Percentiles rank a stretch among this genome's conserved stretches.
Evolutionary conservation across 2,797 vertebrate species (phyloP).

Genomic region (Channallabes apus): DNA sequence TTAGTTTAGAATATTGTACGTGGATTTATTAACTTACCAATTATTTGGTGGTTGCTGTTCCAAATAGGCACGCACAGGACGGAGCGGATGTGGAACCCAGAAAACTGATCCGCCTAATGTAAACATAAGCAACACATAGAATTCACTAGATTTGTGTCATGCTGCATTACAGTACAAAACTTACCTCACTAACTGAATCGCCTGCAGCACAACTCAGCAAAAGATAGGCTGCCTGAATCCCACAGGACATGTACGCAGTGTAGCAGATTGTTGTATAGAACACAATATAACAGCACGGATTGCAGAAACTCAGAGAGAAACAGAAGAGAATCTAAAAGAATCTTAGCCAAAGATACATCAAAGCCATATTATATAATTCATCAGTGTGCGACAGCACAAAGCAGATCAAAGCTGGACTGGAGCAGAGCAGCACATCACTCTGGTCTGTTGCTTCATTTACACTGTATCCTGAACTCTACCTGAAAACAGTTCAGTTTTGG

Average conservation of each 20-base stretch:
- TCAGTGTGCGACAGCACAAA: constrained; percentile 45
- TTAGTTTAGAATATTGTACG: neutral
- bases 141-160: constrained; percentile 6
- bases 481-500: constrained; percentile 4
- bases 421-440: constrained; percentile 39
- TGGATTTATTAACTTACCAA: constrained; percentile 79
- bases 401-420: constrained; percentile 45
- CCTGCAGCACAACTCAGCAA: constrained; percentile 34
- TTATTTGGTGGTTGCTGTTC: constrained; percentile 99
- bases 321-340: constrained; percentile 38
- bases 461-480: constrained; percentile 27
- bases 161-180: constrained; percentile 4
- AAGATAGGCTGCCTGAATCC: constrained; percentile 12
- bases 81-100: constrained; percentile 96
- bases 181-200: constrained; percentile 15
- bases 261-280: constrained; percentile 1
- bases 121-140: constrained; percentile 42
- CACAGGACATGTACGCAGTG: neutral
- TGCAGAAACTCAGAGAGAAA: constrained; percentile 29
- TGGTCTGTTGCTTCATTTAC: constrained; percentile 36
- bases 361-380: constrained; percentile 52
- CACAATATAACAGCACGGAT: constrained; percentile 11
- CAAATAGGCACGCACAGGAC: constrained; percentile 98
- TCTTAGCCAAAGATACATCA: constrained; percentile 45
- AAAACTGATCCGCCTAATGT: constrained; percentile 92